A percentile compares a stretch with the other conserved stretches of the same genome.
These are phyloP conservation scores for Ylistrum balloti DNA, from an alignment of 1,140 invertebrate species.

Conservation along the genomic window DNA sequence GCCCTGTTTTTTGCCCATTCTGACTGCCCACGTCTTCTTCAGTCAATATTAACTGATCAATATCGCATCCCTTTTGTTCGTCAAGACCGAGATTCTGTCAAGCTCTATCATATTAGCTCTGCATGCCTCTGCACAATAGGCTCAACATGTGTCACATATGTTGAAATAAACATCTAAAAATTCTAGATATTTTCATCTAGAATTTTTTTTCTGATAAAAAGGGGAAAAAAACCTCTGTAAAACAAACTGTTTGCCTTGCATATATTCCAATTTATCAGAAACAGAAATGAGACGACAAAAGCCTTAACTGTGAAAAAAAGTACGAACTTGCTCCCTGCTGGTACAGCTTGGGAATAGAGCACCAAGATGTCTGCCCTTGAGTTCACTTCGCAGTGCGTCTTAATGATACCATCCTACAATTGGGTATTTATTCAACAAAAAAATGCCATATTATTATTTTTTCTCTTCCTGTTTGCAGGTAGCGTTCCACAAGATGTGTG, in stretches of 20 bases:
- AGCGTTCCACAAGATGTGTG: conserved; percentile 14
- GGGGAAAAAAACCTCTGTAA: background rate
- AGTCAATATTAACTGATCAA: conserved; percentile 35
- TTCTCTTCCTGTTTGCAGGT: conserved; percentile 37
- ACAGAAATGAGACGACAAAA: background rate
- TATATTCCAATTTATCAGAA: conserved; percentile 23
- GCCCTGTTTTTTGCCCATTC: background rate
- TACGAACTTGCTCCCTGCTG: background rate
- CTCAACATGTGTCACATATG: conserved; percentile 28
- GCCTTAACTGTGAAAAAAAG: background rate
- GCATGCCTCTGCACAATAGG: background rate
- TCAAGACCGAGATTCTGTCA: conserved; percentile 38
- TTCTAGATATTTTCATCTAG: background rate
- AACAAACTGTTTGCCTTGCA: conserved; percentile 16
- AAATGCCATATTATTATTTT: conserved; percentile 23
- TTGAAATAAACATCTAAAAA: conserved; percentile 14
- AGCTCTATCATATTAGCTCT: conserved; percentile 5
- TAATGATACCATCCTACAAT: background rate
- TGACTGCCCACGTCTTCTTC: conserved; percentile 23
- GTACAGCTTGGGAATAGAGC: background rate
- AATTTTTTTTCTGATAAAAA: background rate
- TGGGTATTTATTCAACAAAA: conserved; percentile 13
- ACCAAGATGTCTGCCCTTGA: background rate
- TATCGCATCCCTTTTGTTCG: conserved; percentile 32
- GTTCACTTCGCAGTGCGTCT: background rate